Conservation (phyloP, 2,888 invertebrate genomes). For the Barypeithes pellucidus region DNA sequence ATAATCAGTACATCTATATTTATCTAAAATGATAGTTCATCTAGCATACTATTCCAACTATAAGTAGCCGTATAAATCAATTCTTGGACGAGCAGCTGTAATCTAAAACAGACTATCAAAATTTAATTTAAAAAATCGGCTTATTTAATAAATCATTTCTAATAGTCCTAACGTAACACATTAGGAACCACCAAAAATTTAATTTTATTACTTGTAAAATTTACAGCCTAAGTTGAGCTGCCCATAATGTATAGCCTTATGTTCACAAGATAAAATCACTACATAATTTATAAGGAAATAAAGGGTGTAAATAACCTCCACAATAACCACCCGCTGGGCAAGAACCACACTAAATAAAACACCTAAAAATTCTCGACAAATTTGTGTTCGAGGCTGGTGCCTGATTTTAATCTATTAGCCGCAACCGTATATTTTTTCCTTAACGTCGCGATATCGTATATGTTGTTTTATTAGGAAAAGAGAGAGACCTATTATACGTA, state of each 20-base stretch:
- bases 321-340: constrained; percentile 67
- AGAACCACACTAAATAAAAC: constrained; percentile 65
- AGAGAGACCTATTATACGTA: constrained; percentile 37
- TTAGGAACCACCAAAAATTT: constrained; percentile 49
- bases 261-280: constrained; percentile 58
- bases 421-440: constrained; percentile 45
- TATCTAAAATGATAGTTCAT: neutral
- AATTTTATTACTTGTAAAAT: constrained; percentile 51
- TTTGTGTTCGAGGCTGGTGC: constrained; percentile 65
- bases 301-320: constrained; percentile 69
- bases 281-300: constrained; percentile 67
- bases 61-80: constrained; percentile 6
- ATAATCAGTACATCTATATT: too few relatives aligned
- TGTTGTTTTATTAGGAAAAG: constrained; percentile 20
- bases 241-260: constrained; percentile 52
- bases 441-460: constrained; percentile 35
- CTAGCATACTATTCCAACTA: neutral
- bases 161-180: constrained; percentile 44
- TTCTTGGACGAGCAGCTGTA: constrained; percentile 18
- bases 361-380: constrained; percentile 67
- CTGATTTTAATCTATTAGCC: constrained; percentile 64
- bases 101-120: constrained; percentile 19
- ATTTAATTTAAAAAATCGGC: constrained; percentile 34
- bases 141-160: constrained; percentile 46
- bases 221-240: constrained; percentile 46